phyloP scores from a whole-genome alignment of 2,888 invertebrate genomes.

The Ligdia adustata region DNA sequence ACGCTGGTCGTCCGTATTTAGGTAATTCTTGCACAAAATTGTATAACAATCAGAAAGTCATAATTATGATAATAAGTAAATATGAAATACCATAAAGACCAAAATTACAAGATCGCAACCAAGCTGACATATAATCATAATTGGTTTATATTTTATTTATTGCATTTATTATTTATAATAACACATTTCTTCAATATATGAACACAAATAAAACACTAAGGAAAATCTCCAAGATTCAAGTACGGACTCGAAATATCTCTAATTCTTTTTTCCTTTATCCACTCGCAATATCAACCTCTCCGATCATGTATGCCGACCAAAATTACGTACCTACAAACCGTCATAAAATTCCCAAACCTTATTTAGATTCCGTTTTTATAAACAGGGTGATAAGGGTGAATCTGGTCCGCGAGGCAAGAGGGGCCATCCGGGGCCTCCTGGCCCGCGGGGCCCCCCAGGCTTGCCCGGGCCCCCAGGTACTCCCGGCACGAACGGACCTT shows the following conservation, averaged over 20 bases:
- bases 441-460: conserved; percentile 90
- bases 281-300: conserved; percentile 12
- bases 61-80: too few relatives aligned
- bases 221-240: conserved; percentile 3
- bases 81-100: too few relatives aligned
- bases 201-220: too few relatives aligned
- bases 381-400: conserved; percentile 76
- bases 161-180: too few relatives aligned
- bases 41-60: too few relatives aligned
- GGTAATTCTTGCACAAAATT: too few relatives aligned
- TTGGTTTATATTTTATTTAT: too few relatives aligned
- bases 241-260: conserved; percentile 2
- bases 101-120: too few relatives aligned
- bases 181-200: too few relatives aligned
- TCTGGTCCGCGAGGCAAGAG: conserved; percentile 77
- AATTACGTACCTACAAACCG: conserved; percentile 14
- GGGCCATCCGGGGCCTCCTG: conserved; percentile 92
- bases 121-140: too few relatives aligned
- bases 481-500: conserved; percentile 86
- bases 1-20: too few relatives aligned
- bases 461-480: conserved; percentile 88
- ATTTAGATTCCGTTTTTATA: conserved; percentile 22
- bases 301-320: conserved; percentile 17
- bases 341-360: conserved; percentile 17
- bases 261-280: conserved; percentile 13